Base-by-base conservation (phyloP, 2,888 invertebrate species). In the Apodemia zela region DNA sequence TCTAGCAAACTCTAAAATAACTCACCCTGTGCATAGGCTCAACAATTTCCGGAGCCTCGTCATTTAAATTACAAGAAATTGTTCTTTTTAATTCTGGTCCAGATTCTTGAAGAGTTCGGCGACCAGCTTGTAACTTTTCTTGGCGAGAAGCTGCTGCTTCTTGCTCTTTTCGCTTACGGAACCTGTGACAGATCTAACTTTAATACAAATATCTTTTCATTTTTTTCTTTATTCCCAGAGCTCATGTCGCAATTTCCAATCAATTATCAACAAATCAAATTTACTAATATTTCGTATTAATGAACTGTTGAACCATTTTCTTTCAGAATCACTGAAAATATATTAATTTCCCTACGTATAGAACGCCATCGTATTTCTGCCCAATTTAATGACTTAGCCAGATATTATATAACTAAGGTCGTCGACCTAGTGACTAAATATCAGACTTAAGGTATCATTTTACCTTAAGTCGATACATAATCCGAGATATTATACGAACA, bases 41-140 rank as follows among this genome's bases (percentile, higher is more conserved):
- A 60, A 98, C 98, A 79, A 96, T 95, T 75, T 98, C 97, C 75
- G 98, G 97, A 65, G 96, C 93, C 63, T 98, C 93, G 75, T 98
- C 98, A 73, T 99, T 99, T 73, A 99, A 89, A 83, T 98, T 99
- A 25, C 99, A 99, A 45, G 99, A 99, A 73, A 99, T 99, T 25
- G 99, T 98, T 71, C 99, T 94, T 85, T 99, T 98, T 66, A 99
- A 93, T 82, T 99, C 99, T 0, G 99, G 99, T 0, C 99, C 99
- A 63, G 99, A 97, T 84, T 99, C 99, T 82, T 99, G 99, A 62
- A 99, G 92, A 0, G 98, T 98, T 66, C 99, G 93, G 66, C 99
- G 92, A 49, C 99, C 99, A 78, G 99, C 99, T 94, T 98, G 94
- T 64, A 99, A 89, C 0, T 98, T 98, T 71, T 97, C 97, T 57